A percentile compares a stretch with the other conserved stretches of the same genome.
Evolutionary conservation across 2,113 vertebrate genomes (phyloP).

Genomic region (Okapia johnstoni): DNA sequence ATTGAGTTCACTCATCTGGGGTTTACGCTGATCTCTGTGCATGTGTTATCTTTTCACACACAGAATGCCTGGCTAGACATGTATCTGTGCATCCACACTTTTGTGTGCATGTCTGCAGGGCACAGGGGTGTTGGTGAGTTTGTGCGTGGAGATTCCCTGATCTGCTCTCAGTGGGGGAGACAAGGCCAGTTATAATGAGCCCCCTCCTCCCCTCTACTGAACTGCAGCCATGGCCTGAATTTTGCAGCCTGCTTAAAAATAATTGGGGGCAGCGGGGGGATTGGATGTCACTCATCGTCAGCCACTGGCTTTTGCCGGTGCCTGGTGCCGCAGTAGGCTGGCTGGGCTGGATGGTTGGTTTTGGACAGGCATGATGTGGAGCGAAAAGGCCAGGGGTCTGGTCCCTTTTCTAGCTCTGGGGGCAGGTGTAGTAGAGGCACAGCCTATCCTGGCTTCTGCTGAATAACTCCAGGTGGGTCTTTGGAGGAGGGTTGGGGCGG

Average conservation of each 20-base stretch:
- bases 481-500: background rate
- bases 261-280: conserved; percentile 57
- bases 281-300: conserved; percentile 63
- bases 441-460: background rate
- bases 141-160: background rate
- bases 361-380: conserved; percentile 9
- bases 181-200: conserved; percentile 59
- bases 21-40: background rate
- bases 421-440: background rate
- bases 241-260: conserved; percentile 71
- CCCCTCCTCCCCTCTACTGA: conserved; percentile 41
- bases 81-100: background rate
- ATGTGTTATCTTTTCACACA: background rate
- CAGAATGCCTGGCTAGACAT: background rate
- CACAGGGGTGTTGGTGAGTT: background rate
- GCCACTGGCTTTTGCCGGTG: background rate
- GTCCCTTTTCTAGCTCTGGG: background rate
- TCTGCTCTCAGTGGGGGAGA: conserved; percentile 43
- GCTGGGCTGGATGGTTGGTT: background rate
- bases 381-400: background rate
- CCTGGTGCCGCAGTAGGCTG: background rate
- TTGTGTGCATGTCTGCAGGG: background rate
- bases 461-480: background rate
- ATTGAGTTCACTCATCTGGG: background rate
- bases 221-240: conserved; percentile 58